Conservation (phyloP, 2,797 vertebrate genomes). For the Rachycentron canadum region DNA sequence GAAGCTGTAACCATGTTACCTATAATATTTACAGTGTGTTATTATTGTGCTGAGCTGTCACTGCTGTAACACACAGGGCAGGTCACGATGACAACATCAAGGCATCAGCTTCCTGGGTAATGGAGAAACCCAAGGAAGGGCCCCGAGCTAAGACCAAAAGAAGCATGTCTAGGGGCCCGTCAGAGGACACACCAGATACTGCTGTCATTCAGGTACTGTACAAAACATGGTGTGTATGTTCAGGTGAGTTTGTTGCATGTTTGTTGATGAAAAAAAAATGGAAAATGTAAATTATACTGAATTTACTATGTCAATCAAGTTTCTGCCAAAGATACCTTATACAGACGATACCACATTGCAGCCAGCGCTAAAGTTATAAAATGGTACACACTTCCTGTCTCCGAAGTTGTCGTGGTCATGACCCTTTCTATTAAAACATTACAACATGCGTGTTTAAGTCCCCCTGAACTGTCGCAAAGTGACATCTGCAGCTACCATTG, state of each 20-base stretch:
- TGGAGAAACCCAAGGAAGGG: constrained; percentile 86
- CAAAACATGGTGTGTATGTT: background rate
- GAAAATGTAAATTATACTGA: background rate
- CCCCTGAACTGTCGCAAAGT: too few species aligned
- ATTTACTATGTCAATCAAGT: background rate
- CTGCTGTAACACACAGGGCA: constrained; percentile 76
- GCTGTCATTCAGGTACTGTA: constrained; percentile 74
- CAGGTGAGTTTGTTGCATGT: background rate
- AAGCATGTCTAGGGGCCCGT: constrained; percentile 87
- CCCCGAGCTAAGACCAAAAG: constrained; percentile 80
- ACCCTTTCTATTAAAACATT: too few species aligned
- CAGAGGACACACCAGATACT: constrained; percentile 85
- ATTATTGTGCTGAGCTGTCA: constrained; percentile 16
- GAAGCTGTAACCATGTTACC: background rate
- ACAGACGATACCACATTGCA: too few species aligned
- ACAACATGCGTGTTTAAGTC: too few species aligned
- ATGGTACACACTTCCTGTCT: too few species aligned
- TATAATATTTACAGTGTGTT: background rate
- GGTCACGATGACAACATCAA: constrained; percentile 77
- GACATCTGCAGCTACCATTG: too few species aligned
- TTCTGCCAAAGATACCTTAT: too few species aligned
- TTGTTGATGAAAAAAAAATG: background rate
- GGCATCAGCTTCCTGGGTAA: constrained; percentile 89
- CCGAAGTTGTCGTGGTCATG: too few species aligned
- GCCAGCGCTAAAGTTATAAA: too few species aligned